Conservation (phyloP, 2,113 vertebrate genomes). For the Cyprinodon brontotheroides region DNA sequence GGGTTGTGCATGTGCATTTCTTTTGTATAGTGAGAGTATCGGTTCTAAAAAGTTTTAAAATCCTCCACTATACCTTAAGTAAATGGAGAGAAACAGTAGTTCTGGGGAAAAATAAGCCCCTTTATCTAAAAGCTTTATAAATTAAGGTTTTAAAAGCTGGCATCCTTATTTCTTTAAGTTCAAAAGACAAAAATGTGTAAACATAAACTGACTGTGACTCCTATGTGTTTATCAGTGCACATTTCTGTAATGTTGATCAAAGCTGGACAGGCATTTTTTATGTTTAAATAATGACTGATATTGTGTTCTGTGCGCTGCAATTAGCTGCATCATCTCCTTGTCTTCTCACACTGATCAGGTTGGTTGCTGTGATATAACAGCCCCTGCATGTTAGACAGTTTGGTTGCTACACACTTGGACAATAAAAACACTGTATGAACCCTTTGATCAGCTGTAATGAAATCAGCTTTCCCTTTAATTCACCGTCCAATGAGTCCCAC, state of each 20-base stretch:
- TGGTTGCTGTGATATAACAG: conserved; percentile 32
- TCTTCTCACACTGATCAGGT: conserved; percentile 34
- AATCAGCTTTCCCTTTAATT: conserved; percentile 49
- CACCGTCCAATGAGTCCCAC: conserved; percentile 29
- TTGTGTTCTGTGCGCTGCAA: conserved; percentile 27
- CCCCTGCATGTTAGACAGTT: conserved; percentile 41
- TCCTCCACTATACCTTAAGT: too few species aligned
- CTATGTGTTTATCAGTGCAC: background rate
- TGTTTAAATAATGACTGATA: conserved; percentile 10
- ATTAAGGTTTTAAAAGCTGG: conserved; percentile 1
- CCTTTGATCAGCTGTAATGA: conserved; percentile 69
- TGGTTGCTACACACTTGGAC: conserved; percentile 36
- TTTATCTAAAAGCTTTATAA: background rate
- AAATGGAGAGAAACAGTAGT: background rate
- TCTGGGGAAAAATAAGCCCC: too few species aligned
- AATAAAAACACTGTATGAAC: conserved; percentile 47
- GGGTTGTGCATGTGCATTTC: too few species aligned
- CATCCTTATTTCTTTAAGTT: background rate
- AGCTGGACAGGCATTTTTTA: background rate
- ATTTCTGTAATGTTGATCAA: background rate
- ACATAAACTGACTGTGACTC: background rate
- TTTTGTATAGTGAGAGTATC: too few species aligned
- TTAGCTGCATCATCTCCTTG: conserved; percentile 29
- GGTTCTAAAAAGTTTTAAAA: too few species aligned
- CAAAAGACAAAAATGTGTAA: background rate